These are phyloP conservation scores for Cichlasoma orientale DNA, from an alignment of 2,797 vertebrate genomes.

Conservation along the genomic window DNA sequence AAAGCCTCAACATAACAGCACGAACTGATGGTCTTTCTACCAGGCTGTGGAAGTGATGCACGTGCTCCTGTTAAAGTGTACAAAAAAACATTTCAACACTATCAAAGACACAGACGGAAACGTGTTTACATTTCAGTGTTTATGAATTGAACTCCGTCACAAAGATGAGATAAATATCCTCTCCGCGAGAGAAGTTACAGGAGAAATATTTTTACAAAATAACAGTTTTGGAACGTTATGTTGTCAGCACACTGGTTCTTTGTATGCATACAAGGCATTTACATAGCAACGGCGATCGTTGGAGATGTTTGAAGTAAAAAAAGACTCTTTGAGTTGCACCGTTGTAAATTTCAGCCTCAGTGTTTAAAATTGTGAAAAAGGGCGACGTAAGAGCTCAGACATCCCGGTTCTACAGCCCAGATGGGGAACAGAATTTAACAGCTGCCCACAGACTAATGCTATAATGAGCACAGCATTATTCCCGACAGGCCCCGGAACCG, in stretches of 20 bases:
- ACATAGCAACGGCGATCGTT: neutral
- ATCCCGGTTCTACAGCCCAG: neutral
- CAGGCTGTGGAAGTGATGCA: neutral
- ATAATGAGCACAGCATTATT: neutral
- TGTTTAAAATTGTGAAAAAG: neutral
- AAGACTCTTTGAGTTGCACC: neutral
- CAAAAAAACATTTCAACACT: neutral
- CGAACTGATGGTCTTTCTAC: neutral
- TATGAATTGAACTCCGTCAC: neutral
- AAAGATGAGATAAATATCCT: neutral
- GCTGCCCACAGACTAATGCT: neutral
- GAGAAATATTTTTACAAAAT: neutral
- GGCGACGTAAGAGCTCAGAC: neutral
- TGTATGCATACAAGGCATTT: neutral
- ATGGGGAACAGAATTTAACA: neutral
- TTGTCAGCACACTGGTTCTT: neutral
- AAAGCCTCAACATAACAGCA: too few species aligned
- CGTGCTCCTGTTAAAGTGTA: neutral
- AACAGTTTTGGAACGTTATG: neutral
- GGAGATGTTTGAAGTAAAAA: neutral
- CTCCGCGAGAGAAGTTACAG: conserved; percentile 3
- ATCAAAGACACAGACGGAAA: neutral
- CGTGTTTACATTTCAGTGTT: neutral
- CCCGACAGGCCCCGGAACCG: neutral
- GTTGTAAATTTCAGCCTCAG: neutral